These are phyloP conservation scores for Dynastes hyllus DNA, from an alignment of 2,888 invertebrate genomes.

Conservation along the genomic window DNA sequence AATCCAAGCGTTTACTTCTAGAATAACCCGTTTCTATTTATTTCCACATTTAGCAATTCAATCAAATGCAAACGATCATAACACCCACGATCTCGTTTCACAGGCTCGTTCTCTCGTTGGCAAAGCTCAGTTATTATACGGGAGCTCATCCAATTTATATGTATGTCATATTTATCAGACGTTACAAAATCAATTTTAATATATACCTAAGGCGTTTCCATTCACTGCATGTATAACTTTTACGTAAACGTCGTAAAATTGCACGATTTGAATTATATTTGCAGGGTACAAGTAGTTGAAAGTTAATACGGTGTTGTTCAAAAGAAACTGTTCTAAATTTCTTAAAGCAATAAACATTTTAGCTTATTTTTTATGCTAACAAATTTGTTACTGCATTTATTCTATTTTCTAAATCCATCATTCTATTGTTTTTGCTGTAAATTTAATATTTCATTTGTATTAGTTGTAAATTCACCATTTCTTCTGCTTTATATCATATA, in stretches of 20 bases:
- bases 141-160: background rate
- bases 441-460: too few relatives aligned
- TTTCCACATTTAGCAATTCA: background rate
- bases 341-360: too few relatives aligned
- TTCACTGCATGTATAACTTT: background rate
- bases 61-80: background rate
- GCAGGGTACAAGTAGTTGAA: background rate
- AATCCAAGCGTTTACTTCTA: background rate
- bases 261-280: background rate
- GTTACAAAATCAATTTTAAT: constrained; percentile 26
- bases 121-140: background rate
- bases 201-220: constrained; percentile 11
- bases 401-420: too few relatives aligned
- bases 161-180: constrained; percentile 9
- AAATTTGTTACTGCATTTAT: too few relatives aligned
- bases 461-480: too few relatives aligned
- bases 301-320: too few relatives aligned
- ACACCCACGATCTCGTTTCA: constrained; percentile 7
- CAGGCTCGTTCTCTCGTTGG: background rate
- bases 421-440: too few relatives aligned
- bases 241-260: constrained; percentile 4
- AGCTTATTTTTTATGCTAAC: too few relatives aligned
- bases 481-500: too few relatives aligned
- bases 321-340: too few relatives aligned
- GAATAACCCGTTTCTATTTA: background rate